Evolutionary conservation across 2,888 invertebrate species (phyloP), one percentile per base, ranked within the genome.

Genomic region (Andrena hattorfiana): DNA sequence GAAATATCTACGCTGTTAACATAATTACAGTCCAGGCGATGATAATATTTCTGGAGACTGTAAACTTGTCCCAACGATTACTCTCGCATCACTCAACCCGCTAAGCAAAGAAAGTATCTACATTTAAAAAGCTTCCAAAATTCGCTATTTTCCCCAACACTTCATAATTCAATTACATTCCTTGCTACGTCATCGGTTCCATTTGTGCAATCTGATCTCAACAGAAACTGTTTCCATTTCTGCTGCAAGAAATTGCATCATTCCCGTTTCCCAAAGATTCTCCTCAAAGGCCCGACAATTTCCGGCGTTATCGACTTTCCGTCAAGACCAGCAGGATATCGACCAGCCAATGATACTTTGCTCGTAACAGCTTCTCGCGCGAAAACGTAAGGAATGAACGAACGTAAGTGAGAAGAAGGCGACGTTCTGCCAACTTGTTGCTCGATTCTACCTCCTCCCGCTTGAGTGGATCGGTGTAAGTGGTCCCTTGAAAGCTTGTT

Each of bases 341-440:
- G 16, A 42, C 28, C 28, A 13, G 26, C 48, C 48, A 48, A 32
- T 49, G 49, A 32, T 49, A 20, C 49, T 32, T 23, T 56, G 30
- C 10, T 30, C 16, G 13, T n/a, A 28, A 30, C 48, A 66, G 35
- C 1, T 32, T 66, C 48, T 56, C 8, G 30, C 10, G 13, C 56
- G 5, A 48, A 59, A 59, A 59, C 13, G 20, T 20, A 23, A 16
- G 3, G 48, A 74, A 20, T 56, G 66, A 49, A 20, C 66, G 66
- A 32, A 62, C 6, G 13, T 23, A 49, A 49, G 62, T 62, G 49
- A 74, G 42, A 74, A 66, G 48, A 30, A 56, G 30, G 26, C 13
- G 64, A 16, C 20, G 8, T 16, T 42, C 63, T 3, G 8, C 48
- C 66, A 74, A 74, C 74, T 66, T 74, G 74, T 74, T 77, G 66